Evolutionary conservation across 2,888 invertebrate genomes (phyloP).

Genomic region (Lasioglossum vierecki): DNA sequence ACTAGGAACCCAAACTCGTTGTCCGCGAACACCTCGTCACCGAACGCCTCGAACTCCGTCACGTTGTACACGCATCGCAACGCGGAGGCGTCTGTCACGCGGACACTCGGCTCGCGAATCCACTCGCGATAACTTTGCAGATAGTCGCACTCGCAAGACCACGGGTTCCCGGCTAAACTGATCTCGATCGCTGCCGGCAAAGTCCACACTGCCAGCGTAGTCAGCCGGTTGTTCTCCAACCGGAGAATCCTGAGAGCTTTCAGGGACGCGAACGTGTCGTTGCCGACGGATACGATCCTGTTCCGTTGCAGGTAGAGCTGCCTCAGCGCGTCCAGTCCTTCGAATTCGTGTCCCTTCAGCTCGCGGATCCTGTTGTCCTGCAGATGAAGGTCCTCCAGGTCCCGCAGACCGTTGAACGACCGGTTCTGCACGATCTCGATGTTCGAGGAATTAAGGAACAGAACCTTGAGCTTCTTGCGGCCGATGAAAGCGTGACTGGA

Average conservation of each 20-base stretch:
- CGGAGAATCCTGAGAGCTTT: constrained; percentile 88
- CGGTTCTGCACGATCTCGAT: constrained; percentile 92
- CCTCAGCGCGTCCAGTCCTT: constrained; percentile 89
- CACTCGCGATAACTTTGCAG: constrained; percentile 91
- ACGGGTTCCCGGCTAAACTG: constrained; percentile 90
- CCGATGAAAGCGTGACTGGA: constrained; percentile 94
- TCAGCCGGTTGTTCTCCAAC: constrained; percentile 90
- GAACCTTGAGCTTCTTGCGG: constrained; percentile 90
- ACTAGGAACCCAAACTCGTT: constrained; percentile 86
- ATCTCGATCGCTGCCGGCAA: constrained; percentile 87
- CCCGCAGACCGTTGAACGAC: constrained; percentile 93
- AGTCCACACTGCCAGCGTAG: constrained; percentile 90
- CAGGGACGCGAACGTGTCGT: constrained; percentile 89
- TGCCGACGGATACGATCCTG: constrained; percentile 88
- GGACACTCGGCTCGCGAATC: constrained; percentile 88
- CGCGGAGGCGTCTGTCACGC: constrained; percentile 87
- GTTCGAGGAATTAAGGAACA: constrained; percentile 92
- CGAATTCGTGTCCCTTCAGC: constrained; percentile 92
- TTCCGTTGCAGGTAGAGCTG: constrained; percentile 91
- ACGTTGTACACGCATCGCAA: constrained; percentile 89
- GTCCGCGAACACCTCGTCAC: constrained; percentile 86
- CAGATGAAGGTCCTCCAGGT: constrained; percentile 90
- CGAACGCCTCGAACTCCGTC: constrained; percentile 85
- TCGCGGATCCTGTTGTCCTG: constrained; percentile 90
- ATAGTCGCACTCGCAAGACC: constrained; percentile 94